phyloP scores from a whole-genome alignment of 1,140 invertebrate species.

The Drosophila melanogaster region Release_6_plus_ISO1_MT NT_033777.3:17713001-17713500 shows the following conservation, averaged over 20 bases:
- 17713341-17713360: constrained; percentile 24
- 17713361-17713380: constrained; percentile 32
- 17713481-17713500: constrained; percentile 48
- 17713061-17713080: constrained; percentile 62
- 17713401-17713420: constrained; percentile 50
- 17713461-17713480: constrained; percentile 48
- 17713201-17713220: constrained; percentile 51
- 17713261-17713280: constrained; percentile 43
- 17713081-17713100: constrained; percentile 62
- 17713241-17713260: constrained; percentile 54
- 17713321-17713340: constrained; percentile 33
- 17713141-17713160: constrained; percentile 1
- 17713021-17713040: background rate
- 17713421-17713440: constrained; percentile 43
- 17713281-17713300: constrained; percentile 8
- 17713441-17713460: constrained; percentile 14
- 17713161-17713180: constrained; percentile 33
- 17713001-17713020: constrained; percentile 17
- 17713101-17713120: constrained; percentile 64
- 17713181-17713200: constrained; percentile 19
- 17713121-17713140: constrained; percentile 24
- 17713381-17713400: constrained; percentile 4
- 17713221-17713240: constrained; percentile 61
- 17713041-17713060: constrained; percentile 29
- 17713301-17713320: constrained; percentile 38